Base-by-base conservation (phyloP, 92 coral and sea anemone species). In the Chrysogorgia sp. region DNA sequence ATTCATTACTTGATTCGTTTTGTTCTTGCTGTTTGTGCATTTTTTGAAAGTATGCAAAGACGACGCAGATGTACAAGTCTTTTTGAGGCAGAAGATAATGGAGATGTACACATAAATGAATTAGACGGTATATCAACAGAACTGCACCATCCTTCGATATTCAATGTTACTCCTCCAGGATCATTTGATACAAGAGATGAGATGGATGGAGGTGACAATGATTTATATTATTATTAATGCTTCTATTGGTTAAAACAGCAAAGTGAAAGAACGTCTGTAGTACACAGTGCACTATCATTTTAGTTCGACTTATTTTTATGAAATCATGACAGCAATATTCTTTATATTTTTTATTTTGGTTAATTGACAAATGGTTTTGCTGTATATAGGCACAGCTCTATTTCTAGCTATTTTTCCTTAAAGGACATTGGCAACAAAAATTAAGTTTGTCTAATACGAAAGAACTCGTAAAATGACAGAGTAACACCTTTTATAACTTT, bases 1-100 rank as follows among this genome's bases (percentile, higher is more conserved):
- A 86, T 93, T 15, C 98, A 93, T 67, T 93, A 93, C 86, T 21
- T 80, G 4, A 72, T 93, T 23, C 90, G 98, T 35, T 33, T 72
- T 34, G 14, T 53, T 34, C 65, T 72, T 32, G 79, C 33, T 33
- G 7, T 19, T 4, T 19, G 22, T 22, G 10, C 65, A 29, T 28
- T 33, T 2, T 29, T 72, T 15, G 34, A 41, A 31, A 56, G 55
- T 28, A 8, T 32, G 1, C 41, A 13, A 7, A 21, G 34, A 0
- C 20, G 64, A 19, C 79, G 62, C 32, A 21, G 60, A 0, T 21
- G 40, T 15, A n/a, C 59, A 32, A 34, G 55, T 14, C 2, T 30
- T 55, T 69, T 69, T 31, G 76, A 12, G 41, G 8, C 28, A 17
- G 31, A 22, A 25, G 60, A 0, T 26, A 65, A 72, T 19, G 33